Base-by-base conservation (phyloP, 2,888 invertebrate genomes). In the Eustalomyia histrio region DNA sequence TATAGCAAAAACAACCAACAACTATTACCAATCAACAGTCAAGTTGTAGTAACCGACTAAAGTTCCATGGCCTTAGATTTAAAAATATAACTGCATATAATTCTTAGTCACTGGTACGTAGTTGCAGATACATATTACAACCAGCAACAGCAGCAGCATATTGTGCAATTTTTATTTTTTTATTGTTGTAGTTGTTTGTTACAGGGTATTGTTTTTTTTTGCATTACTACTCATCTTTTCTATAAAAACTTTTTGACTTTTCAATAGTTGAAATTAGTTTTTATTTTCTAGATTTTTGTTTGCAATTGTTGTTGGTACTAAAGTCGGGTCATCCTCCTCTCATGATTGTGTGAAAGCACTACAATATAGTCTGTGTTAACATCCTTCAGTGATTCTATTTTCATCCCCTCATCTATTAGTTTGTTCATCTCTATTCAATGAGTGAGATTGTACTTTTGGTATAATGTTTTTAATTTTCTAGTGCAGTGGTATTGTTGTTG, bases 201-300 rank as follows among this genome's bases (percentile, higher is more conserved):
- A 18, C 58, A 58, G 29, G 21, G 12, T 16, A 52, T 61, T 63
- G 55, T 61, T 61, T 75, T 43, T 60, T 35, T 57, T 78, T 73
- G 61, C 53, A 64, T 63, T 33, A 21, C 57, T 72, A 53, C 47
- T 21, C 9, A 8, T 60, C 64, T 71, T 69, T 74, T 61, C 53
- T 69, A 57, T 75, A 29, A 73, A 74, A 83, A 82, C 63, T 82
- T 83, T 83, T 82, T 83, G 82, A 83, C 83, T 82, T 83, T 83
- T 83, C 82, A 76, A 82, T 79, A 79, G 79, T 79, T 76, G 67
- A 33, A 79, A 82, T 82, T 79, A 73, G 83, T 83, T 82, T 82
- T 81, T 82, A 74, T 79, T 58, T 76, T 71, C 57, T 52, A 39
- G 55, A 43, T 21, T 63, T 47, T 67, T 69, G 60, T 75, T 24